phyloP scores from a whole-genome alignment of 2,113 vertebrate genomes.

The Neogale vison region DNA sequence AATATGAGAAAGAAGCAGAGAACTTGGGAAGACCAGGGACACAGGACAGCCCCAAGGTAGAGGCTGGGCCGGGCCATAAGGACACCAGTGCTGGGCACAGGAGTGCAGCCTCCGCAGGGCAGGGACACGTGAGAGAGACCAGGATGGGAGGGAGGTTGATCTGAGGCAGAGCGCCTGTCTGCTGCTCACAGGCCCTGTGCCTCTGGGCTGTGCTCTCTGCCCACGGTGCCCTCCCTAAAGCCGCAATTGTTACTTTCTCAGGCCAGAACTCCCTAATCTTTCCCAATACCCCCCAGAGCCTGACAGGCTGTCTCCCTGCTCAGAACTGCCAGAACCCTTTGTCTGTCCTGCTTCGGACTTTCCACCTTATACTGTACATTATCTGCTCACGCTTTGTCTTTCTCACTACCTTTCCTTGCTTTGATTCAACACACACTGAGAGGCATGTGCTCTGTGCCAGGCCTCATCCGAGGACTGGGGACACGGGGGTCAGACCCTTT shows the following conservation, averaged over 20 bases:
- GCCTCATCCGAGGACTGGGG: not conserved
- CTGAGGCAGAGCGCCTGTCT: no score
- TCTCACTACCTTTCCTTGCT: not conserved
- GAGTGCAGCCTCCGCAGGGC: not conserved
- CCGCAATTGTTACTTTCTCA: not conserved
- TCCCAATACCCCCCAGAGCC: not conserved
- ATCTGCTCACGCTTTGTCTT: accelerated
- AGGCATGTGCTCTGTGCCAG: accelerated
- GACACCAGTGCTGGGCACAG: not conserved
- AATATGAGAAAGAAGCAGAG: not conserved
- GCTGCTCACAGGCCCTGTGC: no score
- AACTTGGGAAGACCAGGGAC: not conserved
- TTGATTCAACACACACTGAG: not conserved
- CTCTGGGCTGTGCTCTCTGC: not conserved
- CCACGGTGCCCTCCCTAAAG: not conserved
- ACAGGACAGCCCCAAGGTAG: not conserved
- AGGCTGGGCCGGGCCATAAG: not conserved
- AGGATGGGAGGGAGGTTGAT: no score
- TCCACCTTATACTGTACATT: accelerated
- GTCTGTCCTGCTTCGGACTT: not conserved
- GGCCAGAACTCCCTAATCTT: not conserved
- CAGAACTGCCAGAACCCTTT: not conserved
- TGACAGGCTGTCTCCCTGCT: not conserved
- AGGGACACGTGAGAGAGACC: not conserved
- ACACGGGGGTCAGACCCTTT: not conserved